phyloP scores from a whole-genome alignment of 2,113 vertebrate species.

The Indicator maculatus region DNA sequence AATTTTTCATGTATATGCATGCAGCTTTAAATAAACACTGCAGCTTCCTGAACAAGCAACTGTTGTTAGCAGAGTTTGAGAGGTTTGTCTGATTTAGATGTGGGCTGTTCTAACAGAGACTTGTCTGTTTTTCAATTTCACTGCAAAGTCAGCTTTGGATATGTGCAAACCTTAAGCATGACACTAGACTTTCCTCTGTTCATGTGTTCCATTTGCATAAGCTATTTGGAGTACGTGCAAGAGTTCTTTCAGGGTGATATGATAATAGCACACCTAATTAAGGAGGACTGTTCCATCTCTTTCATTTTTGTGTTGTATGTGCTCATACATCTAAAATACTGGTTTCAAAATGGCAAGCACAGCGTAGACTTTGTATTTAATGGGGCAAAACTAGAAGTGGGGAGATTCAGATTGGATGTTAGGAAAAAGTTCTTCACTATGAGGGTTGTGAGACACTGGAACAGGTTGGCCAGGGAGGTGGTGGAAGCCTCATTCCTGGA shows the following conservation, averaged over 20 bases:
- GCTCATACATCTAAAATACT: not conserved
- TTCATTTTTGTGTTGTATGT: not conserved
- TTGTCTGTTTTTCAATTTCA: not conserved
- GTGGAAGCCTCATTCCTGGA: no score
- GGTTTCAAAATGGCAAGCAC: not conserved
- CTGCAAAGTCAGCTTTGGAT: not conserved
- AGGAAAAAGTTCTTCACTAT: no score
- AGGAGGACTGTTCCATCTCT: not conserved
- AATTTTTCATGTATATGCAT: not conserved
- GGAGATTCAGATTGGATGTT: no score
- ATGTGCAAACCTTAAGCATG: not conserved
- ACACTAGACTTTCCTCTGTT: not conserved
- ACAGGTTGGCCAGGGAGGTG: no score
- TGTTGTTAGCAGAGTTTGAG: not conserved
- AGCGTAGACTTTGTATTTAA: not conserved
- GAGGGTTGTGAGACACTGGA: no score
- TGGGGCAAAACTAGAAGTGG: no score
- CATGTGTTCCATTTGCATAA: not conserved
- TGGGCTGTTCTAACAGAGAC: not conserved
- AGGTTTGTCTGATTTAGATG: not conserved
- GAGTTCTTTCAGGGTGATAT: not conserved
- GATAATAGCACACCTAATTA: not conserved
- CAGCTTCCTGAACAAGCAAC: not conserved
- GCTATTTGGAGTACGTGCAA: not conserved
- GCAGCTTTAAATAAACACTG: not conserved